A percentile compares a stretch with the other conserved stretches of the same genome.
Conservation (phyloP, 1,140 invertebrate genomes). For the Heliconius melpomene region DNA sequence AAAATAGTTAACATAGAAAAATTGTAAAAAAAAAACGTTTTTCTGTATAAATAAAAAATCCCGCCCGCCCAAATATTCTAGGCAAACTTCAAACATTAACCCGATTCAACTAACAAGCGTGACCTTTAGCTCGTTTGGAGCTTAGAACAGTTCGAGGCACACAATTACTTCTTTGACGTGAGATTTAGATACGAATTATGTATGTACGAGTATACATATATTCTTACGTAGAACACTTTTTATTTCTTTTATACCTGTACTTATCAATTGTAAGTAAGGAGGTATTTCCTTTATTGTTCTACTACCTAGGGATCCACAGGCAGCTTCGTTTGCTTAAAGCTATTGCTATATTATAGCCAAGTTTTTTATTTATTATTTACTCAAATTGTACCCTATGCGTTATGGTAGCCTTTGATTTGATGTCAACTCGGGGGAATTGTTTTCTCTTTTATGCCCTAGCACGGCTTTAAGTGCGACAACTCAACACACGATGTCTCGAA, state of each 20-base stretch:
- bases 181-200: neutral
- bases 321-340: too few species aligned
- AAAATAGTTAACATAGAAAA: neutral
- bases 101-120: slow-evolving; percentile 13
- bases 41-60: slow-evolving; percentile 2
- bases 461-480: too few species aligned
- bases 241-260: neutral
- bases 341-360: too few species aligned
- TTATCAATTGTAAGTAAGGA: too few species aligned
- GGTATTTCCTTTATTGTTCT: too few species aligned
- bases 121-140: slow-evolving; percentile 9
- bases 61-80: neutral
- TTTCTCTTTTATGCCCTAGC: too few species aligned
- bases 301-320: too few species aligned
- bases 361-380: too few species aligned
- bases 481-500: too few species aligned
- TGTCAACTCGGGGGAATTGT: too few species aligned
- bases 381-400: too few species aligned
- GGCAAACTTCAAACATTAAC: slow-evolving; percentile 3
- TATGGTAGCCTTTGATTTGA: too few species aligned
- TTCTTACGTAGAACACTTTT: neutral
- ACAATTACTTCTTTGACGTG: slow-evolving; percentile 1
- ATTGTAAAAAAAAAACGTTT: neutral
- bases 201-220: neutral
- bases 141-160: neutral